Evolutionary conservation across 2,113 vertebrate genomes (phyloP), one percentile per base, ranked within the genome.

Genomic region (Sorex fumeus): DNA sequence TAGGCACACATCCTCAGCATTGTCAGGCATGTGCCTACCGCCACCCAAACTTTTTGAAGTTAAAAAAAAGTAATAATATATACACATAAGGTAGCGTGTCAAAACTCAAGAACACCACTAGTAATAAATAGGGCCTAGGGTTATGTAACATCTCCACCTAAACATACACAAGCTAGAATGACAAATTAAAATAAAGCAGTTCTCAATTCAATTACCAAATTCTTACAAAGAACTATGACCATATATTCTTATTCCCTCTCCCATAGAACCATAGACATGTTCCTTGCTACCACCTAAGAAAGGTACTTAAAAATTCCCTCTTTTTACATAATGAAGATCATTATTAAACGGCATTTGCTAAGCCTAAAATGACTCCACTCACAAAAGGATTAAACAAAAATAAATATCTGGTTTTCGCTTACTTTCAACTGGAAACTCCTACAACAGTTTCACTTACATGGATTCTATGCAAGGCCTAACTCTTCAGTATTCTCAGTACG

Each of bases 181-280:
- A 6, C 47, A 76, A 30, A 16, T 53, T 67, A 91, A 87, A 92
- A 60, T 60, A 21, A 90, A 85, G n/a, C 32, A 36, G 64, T 94
- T 86, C 47, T 30, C 18, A 60, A 88, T 45, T 6, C 18, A 88
- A 88, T 53, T n/a, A n/a, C n/a, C 47, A 70, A 93, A 81, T 74
- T 21, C 32, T 66, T 69, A 57, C 8, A 62, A 87, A 19, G 21
- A 62, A 74, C 15, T 77, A 15, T 43, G 15, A 84, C 45, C n/a
- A 9, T 0, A 50, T 40, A 23, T 45, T 83, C 34, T 57, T 36
- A 84, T 23, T 87, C 6, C 32, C 30, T 83, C 69, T 78, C 36
- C 15, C 77, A 3, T 2, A 8, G 32, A 77, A 74, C 5, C 70
- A 34, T 0, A 84, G 19, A 30, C 11, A 30, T 30, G 45, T 47